Percentiles rank a stretch among this genome's conserved stretches.
Conservation (phyloP, 2,797 vertebrate species). For the Apodemus agrarius region DNA sequence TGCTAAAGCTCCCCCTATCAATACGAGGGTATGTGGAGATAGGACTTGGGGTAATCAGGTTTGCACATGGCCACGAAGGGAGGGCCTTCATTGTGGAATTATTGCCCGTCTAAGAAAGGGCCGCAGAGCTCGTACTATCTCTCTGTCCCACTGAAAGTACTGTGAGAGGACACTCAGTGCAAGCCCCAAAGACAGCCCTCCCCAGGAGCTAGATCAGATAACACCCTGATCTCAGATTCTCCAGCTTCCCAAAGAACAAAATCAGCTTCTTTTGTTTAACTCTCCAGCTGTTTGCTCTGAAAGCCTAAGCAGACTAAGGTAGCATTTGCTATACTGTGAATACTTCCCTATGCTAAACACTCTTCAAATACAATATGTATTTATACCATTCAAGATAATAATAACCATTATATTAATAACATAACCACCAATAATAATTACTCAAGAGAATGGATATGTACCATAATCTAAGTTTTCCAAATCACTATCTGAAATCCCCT, state of each 20-base stretch:
- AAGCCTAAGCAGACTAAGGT: background rate
- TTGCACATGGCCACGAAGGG: background rate
- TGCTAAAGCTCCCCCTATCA: background rate
- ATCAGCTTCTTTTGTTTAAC: conserved; percentile 5
- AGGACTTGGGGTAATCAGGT: background rate
- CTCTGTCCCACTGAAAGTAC: background rate
- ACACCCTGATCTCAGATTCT: background rate
- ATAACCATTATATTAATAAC: background rate
- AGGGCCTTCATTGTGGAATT: background rate
- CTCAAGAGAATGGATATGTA: background rate
- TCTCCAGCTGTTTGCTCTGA: background rate
- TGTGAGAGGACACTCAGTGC: background rate
- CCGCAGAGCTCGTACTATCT: background rate
- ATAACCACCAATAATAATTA: background rate
- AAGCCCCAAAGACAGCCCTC: background rate
- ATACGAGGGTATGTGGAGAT: background rate
- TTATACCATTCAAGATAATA: background rate
- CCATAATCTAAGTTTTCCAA: conserved; percentile 25
- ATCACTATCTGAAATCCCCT: conserved; percentile 29
- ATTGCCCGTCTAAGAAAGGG: background rate
- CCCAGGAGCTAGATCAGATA: background rate
- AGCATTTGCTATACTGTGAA: background rate
- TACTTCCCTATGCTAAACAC: background rate
- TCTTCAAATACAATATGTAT: conserved; percentile 36
- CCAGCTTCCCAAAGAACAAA: background rate